Evolutionary conservation across 2,888 invertebrate genomes (phyloP), one percentile per base, ranked within the genome.

Genomic region (Dasysyrphus tricinctus): DNA sequence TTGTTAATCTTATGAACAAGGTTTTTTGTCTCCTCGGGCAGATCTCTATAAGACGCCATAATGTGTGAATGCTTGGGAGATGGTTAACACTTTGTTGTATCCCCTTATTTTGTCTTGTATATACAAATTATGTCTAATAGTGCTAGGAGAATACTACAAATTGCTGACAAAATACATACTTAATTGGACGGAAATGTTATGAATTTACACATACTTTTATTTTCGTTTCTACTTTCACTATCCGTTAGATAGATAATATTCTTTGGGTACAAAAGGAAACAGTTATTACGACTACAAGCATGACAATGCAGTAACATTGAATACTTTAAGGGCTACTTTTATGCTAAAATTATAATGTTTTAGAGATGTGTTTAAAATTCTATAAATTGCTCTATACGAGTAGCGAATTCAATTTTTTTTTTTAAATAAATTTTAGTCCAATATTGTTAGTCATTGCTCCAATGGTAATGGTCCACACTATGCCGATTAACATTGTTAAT

Each of bases 111-210:
- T 61, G 67, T 51, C 6, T 44, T 59, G 12, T 42, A n/a, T 63
- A 1, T 19, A 59, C 47, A 9, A 44, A 37, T n/a, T 39, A 74
- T 56, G 73, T 59, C 80, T 57, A 72, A 54, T 76, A 39, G 39
- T 37, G 65, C 34, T 72, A 32, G 63, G 49, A 37, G 63, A 80
- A 77, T 80, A 47, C 69, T 78, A 39, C 56, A 85, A 85, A 81
- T 78, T 85, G 74, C 74, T 81, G 69, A 44, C 77, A 78, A 85
- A 81, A 70, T 69, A 39, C 2, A 19, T 32, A 39, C 8, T 19
- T 32, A 80, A 85, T 81, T 81, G 63, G 63, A 12, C 37, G 57
- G 39, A 70, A 57, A 57, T 63, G 54, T 65, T 65, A 44, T 65
- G 39, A 39, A 29, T 61, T 3, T 0, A 9, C 7, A 34, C 4